A percentile compares a stretch with the other conserved stretches of the same genome.
These are phyloP conservation scores for Chaetops frenatus DNA, from an alignment of 2,113 vertebrate species.

Conservation along the genomic window DNA sequence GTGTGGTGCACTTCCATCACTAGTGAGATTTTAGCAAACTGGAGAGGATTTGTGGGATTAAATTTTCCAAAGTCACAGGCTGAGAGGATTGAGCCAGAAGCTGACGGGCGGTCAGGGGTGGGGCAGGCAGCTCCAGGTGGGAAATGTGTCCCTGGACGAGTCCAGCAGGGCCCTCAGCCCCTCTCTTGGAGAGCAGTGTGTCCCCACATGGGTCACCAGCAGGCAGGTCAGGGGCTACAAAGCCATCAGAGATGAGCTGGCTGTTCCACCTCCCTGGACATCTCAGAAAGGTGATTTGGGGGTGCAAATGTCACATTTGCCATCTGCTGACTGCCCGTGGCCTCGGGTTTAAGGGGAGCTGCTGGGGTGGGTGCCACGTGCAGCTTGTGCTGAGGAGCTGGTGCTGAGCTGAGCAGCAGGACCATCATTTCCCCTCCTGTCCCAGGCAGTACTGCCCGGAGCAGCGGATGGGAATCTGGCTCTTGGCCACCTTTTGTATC, in stretches of 20 bases:
- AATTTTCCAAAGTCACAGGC: neutral
- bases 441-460: neutral
- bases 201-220: neutral
- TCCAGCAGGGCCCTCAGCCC: neutral
- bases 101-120: fast-evolving
- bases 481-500: neutral
- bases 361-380: neutral
- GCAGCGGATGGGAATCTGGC: neutral
- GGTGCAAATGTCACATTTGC: fast-evolving
- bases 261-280: neutral
- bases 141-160: fast-evolving
- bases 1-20: neutral
- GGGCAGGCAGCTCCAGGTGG: neutral
- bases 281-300: neutral
- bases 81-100: neutral
- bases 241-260: neutral
- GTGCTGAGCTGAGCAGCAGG: neutral
- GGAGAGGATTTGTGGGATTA: neutral
- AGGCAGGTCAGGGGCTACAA: fast-evolving
- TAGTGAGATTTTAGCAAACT: neutral
- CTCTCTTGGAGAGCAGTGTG: fast-evolving
- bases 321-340: fast-evolving
- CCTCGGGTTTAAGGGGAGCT: fast-evolving
- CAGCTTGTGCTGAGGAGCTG: neutral
- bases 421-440: neutral